Evolutionary conservation across 2,888 invertebrate species (phyloP), one percentile per base, ranked within the genome.

Genomic region (Bibio marci): DNA sequence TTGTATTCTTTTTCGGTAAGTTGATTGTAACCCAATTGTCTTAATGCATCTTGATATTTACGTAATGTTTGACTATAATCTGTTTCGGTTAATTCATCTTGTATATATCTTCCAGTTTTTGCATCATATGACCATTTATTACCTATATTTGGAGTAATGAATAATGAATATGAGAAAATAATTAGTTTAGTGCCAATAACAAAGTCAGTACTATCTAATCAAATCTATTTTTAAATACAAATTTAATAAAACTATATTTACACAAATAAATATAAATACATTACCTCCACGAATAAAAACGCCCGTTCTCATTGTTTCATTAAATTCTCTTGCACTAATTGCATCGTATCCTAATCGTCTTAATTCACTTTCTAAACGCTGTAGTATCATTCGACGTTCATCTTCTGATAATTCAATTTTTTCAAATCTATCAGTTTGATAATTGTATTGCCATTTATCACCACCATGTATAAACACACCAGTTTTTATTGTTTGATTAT

Each of bases 241-340:
- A 6, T 15, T 32, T 17, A 15, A 4, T 32, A 5, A 32, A 32
- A 13, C 15, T n/a, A n/a, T n/a, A n/a, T n/a, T n/a, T n/a, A n/a
- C n/a, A n/a, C n/a, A n/a, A 18, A 34, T 33, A 19, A 28, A 39
- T 3, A 27, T 30, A 22, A 27, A 35, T 10, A 30, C 17, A 34
- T 30, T 25, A n/a, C 39, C 39, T 15, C 30, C 35, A n/a, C 30
- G 30, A 5, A 35, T 25, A 30, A 39, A 35, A 15, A 8, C 10
- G 3, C 39, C 39, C 2, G 30, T 35, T 14, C 30, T 14, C 28
- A 39, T 39, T 6, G 39, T 35, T 28, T 27, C n/a, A 15, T 39
- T 39, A 10, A 30, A 35, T 30, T 39, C 39, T 7, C 30, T 12
- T n/a, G 30, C 35, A 12, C n/a, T 35, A 19, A 39, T 19, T 25